Conservation (phyloP, 2,113 vertebrate species). For the Myotis davidii region DNA sequence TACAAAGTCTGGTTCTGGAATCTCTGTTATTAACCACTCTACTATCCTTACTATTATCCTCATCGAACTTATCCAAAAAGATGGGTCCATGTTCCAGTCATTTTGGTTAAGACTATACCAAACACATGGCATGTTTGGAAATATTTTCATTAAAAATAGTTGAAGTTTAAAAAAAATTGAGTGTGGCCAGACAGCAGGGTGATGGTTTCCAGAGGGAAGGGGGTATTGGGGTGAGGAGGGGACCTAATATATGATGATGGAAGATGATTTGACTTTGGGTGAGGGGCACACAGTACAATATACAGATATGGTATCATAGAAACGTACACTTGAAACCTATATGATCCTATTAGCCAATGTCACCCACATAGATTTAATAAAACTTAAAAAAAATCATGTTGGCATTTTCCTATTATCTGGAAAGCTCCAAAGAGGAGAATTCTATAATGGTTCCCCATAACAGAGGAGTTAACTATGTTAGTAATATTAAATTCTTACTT, state of each 20-base stretch:
- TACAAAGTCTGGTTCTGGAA: neutral
- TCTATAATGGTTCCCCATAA: neutral
- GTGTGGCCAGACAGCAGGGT: neutral
- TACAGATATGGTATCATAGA: neutral
- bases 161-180: neutral
- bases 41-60: neutral
- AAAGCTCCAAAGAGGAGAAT: neutral
- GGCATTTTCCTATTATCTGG: neutral
- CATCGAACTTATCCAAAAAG: neutral
- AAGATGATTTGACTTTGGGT: neutral
- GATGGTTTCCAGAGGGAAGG: neutral
- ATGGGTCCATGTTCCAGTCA: neutral
- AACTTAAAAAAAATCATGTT: neutral
- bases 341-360: neutral
- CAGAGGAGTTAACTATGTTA: neutral
- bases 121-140: neutral
- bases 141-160: slow-evolving; percentile 26
- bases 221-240: neutral
- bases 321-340: neutral
- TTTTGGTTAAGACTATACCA: neutral
- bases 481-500: slow-evolving; percentile 34
- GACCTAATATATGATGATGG: neutral
- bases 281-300: neutral
- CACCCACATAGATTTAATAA: neutral
- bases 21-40: neutral